A percentile compares a stretch with the other conserved stretches of the same genome.
Conservation (phyloP, 1,140 invertebrate genomes). For the Papilio xuthus region DNA sequence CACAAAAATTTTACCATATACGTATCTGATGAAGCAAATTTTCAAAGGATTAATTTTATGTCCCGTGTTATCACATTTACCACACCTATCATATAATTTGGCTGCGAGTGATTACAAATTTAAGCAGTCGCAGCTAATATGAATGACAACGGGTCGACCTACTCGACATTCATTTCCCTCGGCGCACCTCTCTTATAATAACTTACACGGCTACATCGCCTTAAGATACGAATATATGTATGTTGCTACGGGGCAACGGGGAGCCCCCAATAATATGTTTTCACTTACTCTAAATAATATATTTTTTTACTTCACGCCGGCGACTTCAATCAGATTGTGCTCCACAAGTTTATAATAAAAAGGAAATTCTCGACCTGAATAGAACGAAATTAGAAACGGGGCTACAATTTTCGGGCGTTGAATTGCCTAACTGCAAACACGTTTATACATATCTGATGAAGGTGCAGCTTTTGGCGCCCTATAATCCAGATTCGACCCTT, state of each 20-base stretch:
- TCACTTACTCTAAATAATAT: slow-evolving; percentile 42
- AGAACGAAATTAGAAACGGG: slow-evolving; percentile 61
- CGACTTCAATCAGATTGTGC: slow-evolving; percentile 14
- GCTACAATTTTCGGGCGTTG: slow-evolving; percentile 69
- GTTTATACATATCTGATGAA: slow-evolving; percentile 79
- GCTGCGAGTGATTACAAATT: slow-evolving; percentile 77
- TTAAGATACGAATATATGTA: slow-evolving; percentile 67
- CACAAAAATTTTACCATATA: not conserved
- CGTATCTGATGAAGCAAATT: not conserved
- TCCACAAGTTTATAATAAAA: slow-evolving; percentile 14
- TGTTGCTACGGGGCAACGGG: slow-evolving; percentile 55
- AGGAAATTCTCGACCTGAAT: slow-evolving; percentile 53
- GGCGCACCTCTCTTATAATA: slow-evolving; percentile 81
- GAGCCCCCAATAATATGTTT: slow-evolving; percentile 52
- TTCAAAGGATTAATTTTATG: slow-evolving; percentile 20
- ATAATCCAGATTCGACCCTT: slow-evolving; percentile 79
- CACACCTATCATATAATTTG: slow-evolving; percentile 53
- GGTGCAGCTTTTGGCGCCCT: slow-evolving; percentile 77
- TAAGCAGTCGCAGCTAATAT: slow-evolving; percentile 79
- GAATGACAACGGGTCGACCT: slow-evolving; percentile 79
- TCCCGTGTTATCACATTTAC: slow-evolving; percentile 27
- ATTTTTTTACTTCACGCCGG: slow-evolving; percentile 42
- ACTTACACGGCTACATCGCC: slow-evolving; percentile 76
- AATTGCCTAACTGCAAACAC: slow-evolving; percentile 70
- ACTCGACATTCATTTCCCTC: slow-evolving; percentile 81